Percentiles rank a stretch among this genome's conserved stretches.
These are phyloP conservation scores for Drosophila arawakana DNA, from an alignment of 1,140 invertebrate species.

Conservation along the genomic window DNA sequence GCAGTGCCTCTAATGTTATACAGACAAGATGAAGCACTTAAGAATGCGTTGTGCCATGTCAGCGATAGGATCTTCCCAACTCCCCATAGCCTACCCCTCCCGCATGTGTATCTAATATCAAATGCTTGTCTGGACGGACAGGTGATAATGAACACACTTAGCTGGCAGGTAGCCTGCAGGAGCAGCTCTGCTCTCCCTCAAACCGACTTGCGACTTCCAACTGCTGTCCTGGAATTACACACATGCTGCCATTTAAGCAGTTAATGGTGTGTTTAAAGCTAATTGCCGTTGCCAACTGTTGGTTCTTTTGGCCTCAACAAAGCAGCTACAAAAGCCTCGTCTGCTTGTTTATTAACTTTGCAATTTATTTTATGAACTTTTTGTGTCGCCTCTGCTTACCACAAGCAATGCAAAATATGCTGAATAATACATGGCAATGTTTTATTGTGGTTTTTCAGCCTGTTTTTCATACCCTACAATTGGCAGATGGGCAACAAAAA, in stretches of 20 bases:
- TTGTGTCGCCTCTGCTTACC: conserved; percentile 32
- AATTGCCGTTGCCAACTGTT: conserved; percentile 61
- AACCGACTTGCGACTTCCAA: neutral
- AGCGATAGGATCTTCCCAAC: conserved; percentile 31
- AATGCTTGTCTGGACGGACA: conserved; percentile 52
- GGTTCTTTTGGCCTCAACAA: neutral
- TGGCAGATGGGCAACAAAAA: too few relatives aligned
- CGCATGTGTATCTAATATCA: conserved; percentile 54
- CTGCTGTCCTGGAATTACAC: conserved; percentile 27
- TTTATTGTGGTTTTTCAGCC: neutral
- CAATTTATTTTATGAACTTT: conserved; percentile 76
- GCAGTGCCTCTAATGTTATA: conserved; percentile 72
- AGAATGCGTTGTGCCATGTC: conserved; percentile 74
- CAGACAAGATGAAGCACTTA: conserved; percentile 81
- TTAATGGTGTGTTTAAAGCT: conserved; percentile 80
- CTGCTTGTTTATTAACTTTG: conserved; percentile 80
- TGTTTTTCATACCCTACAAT: conserved; percentile 4
- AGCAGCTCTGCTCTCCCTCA: neutral
- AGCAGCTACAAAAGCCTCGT: conserved; percentile 47
- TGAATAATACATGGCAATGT: conserved; percentile 35
- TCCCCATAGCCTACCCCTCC: neutral
- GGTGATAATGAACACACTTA: conserved; percentile 79
- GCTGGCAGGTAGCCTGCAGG: conserved; percentile 11
- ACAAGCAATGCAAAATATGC: conserved; percentile 38
- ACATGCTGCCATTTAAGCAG: conserved; percentile 81